Percentiles rank a stretch among this genome's conserved stretches.
Evolutionary conservation across 2,888 invertebrate genomes (phyloP).

Genomic region (Drosophila quinaria): DNA sequence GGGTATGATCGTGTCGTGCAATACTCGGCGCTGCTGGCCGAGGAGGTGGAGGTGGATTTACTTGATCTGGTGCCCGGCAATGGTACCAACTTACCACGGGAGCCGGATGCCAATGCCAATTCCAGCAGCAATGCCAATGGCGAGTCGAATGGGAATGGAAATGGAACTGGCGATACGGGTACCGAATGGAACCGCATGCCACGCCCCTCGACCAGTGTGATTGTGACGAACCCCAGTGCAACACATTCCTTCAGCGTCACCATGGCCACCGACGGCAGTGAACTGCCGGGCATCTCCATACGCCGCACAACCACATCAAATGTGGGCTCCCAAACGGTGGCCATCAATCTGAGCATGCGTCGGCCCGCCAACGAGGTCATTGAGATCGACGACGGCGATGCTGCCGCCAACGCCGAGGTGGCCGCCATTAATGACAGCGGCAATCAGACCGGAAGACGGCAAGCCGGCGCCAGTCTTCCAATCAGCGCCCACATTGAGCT

Average conservation of each 20-base stretch:
- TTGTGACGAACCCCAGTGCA: constrained; percentile 74
- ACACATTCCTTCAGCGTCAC: constrained; percentile 79
- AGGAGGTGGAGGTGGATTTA: constrained; percentile 83
- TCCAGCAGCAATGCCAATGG: constrained; percentile 20
- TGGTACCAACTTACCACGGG: constrained; percentile 16
- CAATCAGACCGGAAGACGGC: constrained; percentile 48
- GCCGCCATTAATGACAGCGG: constrained; percentile 66
- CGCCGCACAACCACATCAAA: constrained; percentile 69
- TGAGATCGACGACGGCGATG: constrained; percentile 78
- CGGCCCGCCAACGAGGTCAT: constrained; percentile 79
- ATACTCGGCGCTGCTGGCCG: constrained; percentile 87
- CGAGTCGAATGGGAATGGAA: not conserved
- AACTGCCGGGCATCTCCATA: constrained; percentile 75
- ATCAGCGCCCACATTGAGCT: constrained; percentile 82
- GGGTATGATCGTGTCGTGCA: constrained; percentile 92
- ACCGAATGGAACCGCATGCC: constrained; percentile 28
- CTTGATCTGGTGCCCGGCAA: constrained; percentile 63
- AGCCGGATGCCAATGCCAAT: constrained; percentile 10
- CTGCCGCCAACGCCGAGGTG: constrained; percentile 74
- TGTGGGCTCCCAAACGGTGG: constrained; percentile 76
- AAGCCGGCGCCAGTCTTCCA: constrained; percentile 65
- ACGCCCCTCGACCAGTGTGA: constrained; percentile 67
- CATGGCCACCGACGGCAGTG: constrained; percentile 76
- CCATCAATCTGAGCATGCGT: constrained; percentile 84
- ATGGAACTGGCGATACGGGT: not conserved